Conservation (phyloP, 2,888 invertebrate species). For the Hydrotaea diabolus region DNA sequence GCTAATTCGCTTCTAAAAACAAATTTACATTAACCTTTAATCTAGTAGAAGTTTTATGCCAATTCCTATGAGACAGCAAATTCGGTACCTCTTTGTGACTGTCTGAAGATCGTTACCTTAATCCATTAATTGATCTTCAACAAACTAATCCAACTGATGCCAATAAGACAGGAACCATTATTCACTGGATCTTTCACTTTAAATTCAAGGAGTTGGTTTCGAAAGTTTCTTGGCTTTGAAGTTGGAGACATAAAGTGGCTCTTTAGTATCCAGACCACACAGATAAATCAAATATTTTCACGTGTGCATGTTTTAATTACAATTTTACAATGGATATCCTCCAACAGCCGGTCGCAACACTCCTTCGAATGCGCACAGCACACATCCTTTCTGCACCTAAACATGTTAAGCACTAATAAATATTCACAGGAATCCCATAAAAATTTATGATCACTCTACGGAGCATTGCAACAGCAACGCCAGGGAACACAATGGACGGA, state of each 20-base stretch:
- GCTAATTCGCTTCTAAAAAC: too few relatives aligned
- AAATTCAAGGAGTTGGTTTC: too few relatives aligned
- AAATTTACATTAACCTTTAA: too few relatives aligned
- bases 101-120: too few relatives aligned
- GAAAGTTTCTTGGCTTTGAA: too few relatives aligned
- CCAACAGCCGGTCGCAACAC: background rate
- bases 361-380: constrained; percentile 19
- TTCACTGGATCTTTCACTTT: background rate
- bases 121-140: too few relatives aligned
- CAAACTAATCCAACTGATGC: too few relatives aligned
- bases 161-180: background rate
- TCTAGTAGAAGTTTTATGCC: too few relatives aligned
- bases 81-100: too few relatives aligned
- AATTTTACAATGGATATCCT: constrained; percentile 25
- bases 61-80: too few relatives aligned
- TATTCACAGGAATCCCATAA: constrained; percentile 72
- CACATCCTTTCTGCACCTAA: constrained; percentile 48
- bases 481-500: background rate
- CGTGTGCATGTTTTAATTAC: constrained; percentile 46
- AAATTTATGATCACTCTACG: constrained; percentile 75
- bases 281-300: constrained; percentile 32
- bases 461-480: constrained; percentile 38
- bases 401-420: constrained; percentile 66
- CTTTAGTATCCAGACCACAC: too few relatives aligned
- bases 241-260: too few relatives aligned